Base-by-base conservation (phyloP, 30 jellyfish, hydroid and myxozoan species). In the Catostylus mosaicus region DNA sequence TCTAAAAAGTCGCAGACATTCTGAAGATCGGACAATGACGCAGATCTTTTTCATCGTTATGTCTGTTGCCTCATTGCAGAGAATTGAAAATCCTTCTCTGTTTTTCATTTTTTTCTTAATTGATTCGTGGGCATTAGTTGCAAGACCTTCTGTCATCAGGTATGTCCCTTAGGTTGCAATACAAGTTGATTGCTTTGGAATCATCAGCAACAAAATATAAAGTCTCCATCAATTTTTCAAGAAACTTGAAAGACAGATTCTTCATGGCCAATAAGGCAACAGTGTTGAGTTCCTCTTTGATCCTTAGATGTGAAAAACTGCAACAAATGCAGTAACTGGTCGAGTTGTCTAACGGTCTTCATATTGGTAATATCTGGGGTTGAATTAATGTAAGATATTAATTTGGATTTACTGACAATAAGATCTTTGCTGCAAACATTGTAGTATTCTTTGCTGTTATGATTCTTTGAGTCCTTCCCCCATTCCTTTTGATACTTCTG, bases 41-140 rank as follows among this genome's bases (percentile, higher is more conserved):
- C 84, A 81, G 27, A 30, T 20, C 38, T 66, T 81, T 29, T 81
- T 45, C 84, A 69, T 66, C 1, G 84, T 64, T 30, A 46, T 56
- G 29, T 81, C 91, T 3, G 91, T 81, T 1, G 91, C 83, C 77
- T 65, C 52, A 20, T 81, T 76, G 50, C 91, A 81, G 52, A 81
- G 63, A n/a, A 65, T 81, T 5, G 84, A 66, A 36, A 81, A 81
- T 30, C 75, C 91, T 38, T 37, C 66, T n/a, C 63, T 33, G 20
- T 67, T 66, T 50, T 65, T 65, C 68, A 81, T 56, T 18, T 79
- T 59, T 33, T 65, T 50, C 0, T 23, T 34, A 16, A 50, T 8
- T 9, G 18, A 8, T 50, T 64, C 90, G 35, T 78, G 82, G 73
- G 73, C 81, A 78, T 62, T 38, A 5, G 47, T 73, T 8, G 89